These are phyloP conservation scores for Oceanodroma leucorhoa DNA, from an alignment of 2,797 vertebrate genomes.

Conservation along the genomic window DNA sequence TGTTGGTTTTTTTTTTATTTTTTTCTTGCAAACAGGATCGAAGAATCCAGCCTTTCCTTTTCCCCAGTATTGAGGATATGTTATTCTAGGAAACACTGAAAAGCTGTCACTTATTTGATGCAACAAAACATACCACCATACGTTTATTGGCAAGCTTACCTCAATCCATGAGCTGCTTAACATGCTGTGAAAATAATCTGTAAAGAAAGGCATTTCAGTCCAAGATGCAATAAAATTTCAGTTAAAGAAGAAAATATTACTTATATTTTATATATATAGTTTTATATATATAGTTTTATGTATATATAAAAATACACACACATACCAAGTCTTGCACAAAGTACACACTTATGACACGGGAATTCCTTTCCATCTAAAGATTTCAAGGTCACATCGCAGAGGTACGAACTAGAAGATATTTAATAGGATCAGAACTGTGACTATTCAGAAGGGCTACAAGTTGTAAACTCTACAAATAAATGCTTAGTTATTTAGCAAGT, in stretches of 20 bases:
- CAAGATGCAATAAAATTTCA: slow-evolving; percentile 14
- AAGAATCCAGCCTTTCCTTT: not conserved
- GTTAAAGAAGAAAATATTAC: not conserved
- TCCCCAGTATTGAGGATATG: not conserved
- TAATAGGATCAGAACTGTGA: slow-evolving; percentile 5
- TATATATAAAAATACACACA: not conserved
- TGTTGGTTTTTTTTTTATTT: not conserved
- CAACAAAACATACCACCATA: not conserved
- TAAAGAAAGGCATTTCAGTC: slow-evolving; percentile 68
- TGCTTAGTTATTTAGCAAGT: not conserved
- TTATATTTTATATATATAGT: not conserved
- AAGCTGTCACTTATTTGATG: not conserved
- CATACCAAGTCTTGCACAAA: slow-evolving; percentile 95
- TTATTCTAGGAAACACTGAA: not conserved
- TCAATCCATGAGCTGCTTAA: slow-evolving; percentile 97
- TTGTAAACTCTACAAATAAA: not conserved
- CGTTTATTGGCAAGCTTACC: slow-evolving; percentile 74
- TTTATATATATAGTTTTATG: not conserved
- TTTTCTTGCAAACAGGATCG: not conserved
- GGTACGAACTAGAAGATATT: slow-evolving; percentile 82
- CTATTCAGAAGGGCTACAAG: not conserved
- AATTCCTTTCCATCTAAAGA: slow-evolving; percentile 95
- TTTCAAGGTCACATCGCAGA: slow-evolving; percentile 92
- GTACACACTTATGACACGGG: slow-evolving; percentile 94
- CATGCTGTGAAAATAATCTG: slow-evolving; percentile 98